Base-by-base conservation (phyloP, 2,888 invertebrate genomes). In the Lingula anatina region DNA sequence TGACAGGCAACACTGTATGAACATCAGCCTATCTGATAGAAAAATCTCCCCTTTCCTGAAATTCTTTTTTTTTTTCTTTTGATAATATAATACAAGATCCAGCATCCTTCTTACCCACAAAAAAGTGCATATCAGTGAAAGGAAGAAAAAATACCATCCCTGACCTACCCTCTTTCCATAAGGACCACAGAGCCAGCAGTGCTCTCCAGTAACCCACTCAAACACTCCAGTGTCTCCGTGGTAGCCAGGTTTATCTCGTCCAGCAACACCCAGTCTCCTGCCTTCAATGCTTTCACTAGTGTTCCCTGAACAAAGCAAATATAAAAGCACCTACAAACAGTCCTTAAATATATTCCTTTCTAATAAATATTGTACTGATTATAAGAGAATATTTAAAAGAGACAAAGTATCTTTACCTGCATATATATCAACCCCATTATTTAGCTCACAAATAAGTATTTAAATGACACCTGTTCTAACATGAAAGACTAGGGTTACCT, bases 161-260 rank as follows among this genome's bases (percentile, higher is more conserved):
- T n/a, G n/a, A n/a, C n/a, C 47, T 57, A 78, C n/a, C 94, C 93
- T 61, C 90, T 84, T 76, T 96, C 96, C 49, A 93, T 76, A 41
- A 96, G 79, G 47, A 89, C 86, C 36, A 96, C 80, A 0, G 88
- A 89, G 25, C 90, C 89, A 51, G 83, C 81, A 5, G 85, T 84
- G 45, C 86, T 86, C 76, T 97, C 96, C 45, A 97, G 76, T 39
- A 97, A 81, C 3, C 93, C 90, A 2, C 91, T 90, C 35, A 97
- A 79, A 72, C 95, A 95, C 72, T 96, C 94, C 44, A 97, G 81
- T 27, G 96, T 97, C 79, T 99, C 99, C 0, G 94, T 88, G 23
- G 92, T 89, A 0, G 99, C 97, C 64, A 99, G 83, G 81, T 99
- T 99, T 47, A 99, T 96, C 83, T 99, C 99, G 70, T 99, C 99